These are phyloP conservation scores for Mesochorus sp. DNA, from an alignment of 2,888 invertebrate genomes.

Conservation along the genomic window DNA sequence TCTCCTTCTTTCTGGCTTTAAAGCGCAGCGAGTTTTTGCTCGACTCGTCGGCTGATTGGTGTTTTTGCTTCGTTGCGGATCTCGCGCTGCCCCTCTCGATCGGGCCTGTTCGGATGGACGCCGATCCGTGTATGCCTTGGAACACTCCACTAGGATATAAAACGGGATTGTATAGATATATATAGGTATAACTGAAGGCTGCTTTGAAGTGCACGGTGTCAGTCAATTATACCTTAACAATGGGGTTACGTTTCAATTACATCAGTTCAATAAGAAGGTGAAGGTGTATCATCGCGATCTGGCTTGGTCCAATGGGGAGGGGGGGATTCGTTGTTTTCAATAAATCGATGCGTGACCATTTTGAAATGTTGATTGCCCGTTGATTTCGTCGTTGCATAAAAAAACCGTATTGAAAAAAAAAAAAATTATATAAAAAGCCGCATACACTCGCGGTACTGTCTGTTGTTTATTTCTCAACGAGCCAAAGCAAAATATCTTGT, in stretches of 20 bases:
- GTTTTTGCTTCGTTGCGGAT: constrained; percentile 71
- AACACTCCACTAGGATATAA: constrained; percentile 61
- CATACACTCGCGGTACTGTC: neutral
- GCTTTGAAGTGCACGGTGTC: constrained; percentile 70
- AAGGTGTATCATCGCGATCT: constrained; percentile 66
- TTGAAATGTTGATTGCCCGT: neutral
- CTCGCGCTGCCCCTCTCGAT: constrained; percentile 69
- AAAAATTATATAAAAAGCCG: neutral
- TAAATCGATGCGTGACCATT: constrained; percentile 10
- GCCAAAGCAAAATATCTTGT: constrained; percentile 14
- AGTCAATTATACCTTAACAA: constrained; percentile 80
- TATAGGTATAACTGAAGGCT: neutral
- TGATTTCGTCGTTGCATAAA: neutral
- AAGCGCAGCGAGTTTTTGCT: constrained; percentile 71
- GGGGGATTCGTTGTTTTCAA: neutral
- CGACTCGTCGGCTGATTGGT: constrained; percentile 72
- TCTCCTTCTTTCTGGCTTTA: constrained; percentile 63
- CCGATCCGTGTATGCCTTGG: constrained; percentile 44
- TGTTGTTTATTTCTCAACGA: constrained; percentile 27
- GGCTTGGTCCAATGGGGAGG: neutral
- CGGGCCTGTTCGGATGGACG: constrained; percentile 60
- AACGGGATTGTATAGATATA: neutral
- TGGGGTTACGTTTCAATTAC: constrained; percentile 81
- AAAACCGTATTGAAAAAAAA: neutral
- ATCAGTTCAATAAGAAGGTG: constrained; percentile 67